Evolutionary conservation across 2,797 vertebrate species (phyloP), one percentile per base, ranked within the genome.

Genomic region (Anas bahamensis): DNA sequence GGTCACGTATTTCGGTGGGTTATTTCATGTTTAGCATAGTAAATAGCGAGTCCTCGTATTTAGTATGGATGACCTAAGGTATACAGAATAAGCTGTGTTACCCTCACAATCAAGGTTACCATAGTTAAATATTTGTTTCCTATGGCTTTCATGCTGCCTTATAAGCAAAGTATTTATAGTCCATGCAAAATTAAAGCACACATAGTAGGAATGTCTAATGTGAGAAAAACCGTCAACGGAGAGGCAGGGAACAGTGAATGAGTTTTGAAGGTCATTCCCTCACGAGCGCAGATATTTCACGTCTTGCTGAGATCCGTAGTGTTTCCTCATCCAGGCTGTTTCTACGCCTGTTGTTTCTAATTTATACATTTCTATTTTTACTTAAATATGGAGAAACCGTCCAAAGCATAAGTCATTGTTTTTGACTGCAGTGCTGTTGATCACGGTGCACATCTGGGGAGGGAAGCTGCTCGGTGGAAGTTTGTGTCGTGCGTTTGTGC

Each of bases 231-330:
- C 87, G 21, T 69, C 88, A 46, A 89, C 3, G 50, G 15, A 11
- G 46, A 28, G 87, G 85, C 89, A 88, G 86, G 7, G 29, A 82
- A 83, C 55, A 5, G n/a, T 91, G 95, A 90, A 96, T 91, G 94
- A 95, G 89, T 94, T 97, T 97, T 97, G 97, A 98, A 98, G 98
- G 98, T 98, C 98, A 97, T 97, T 97, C 93, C 83, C 84, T 96
- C 81, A 17, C 44, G 86, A 90, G 89, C 48, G 23, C 91, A 29
- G 84, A 83, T 89, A 48, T 93, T 33, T 48, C 94, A 18, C 56
- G 13, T 93, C 95, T 93, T 33, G 80, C 80, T 37, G 44, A 50
- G 68, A 71, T 85, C 66, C 86, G 1, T 31, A 5, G 94, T 24
- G 93, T 63, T 90, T 95, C 77, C 91, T 76, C 71, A 1, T 17